Evolutionary conservation across 23 tunicate species (phyloP), one percentile per base, ranked within the genome.

Genomic region (Ascidia mentula): DNA sequence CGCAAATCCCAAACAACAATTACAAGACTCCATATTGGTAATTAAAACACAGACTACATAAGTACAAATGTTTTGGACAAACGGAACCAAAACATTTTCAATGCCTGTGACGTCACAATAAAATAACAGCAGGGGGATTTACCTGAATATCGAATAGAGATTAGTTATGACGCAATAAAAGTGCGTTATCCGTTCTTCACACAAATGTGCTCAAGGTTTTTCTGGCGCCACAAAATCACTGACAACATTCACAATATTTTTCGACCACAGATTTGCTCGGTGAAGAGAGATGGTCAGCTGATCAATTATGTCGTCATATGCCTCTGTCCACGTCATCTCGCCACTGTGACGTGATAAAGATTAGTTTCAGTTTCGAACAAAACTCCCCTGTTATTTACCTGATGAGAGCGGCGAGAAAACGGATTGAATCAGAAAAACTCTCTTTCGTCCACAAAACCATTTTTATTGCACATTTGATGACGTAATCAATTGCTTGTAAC

Each of bases 181-280:
- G n/a, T n/a, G n/a, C n/a, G n/a, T n/a, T n/a, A n/a, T n/a, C n/a
- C n/a, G n/a, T n/a, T n/a, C n/a, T n/a, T n/a, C n/a, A n/a, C n/a
- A n/a, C n/a, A n/a, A n/a, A 53, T 28, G 65, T 53, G 65, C 1
- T 79, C 26, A 79, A 0, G 82, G 82, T 46, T 79, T 60, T 18
- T 79, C 46, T 1, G 82, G 82, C 0, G 82, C 82, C 3, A 79
- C 60, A 36, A 46, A 79, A 61, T 79, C 46, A 15, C 74, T 69
- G 18, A 79, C 17, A 40, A 32, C 60, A 22, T 37, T 69, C 1
- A 75, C 53, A 30, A n/a, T 32, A 35, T n/a, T 31, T 37, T 75
- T 35, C 79, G 53, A 30, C 46, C 34, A 75, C n/a, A 36, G 31
- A 40, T 36, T n/a, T 60, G 36, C 60, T 34, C 72, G 73, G 28